These are phyloP conservation scores for Deilephila porcellus DNA, from an alignment of 2,888 invertebrate genomes.

Conservation along the genomic window DNA sequence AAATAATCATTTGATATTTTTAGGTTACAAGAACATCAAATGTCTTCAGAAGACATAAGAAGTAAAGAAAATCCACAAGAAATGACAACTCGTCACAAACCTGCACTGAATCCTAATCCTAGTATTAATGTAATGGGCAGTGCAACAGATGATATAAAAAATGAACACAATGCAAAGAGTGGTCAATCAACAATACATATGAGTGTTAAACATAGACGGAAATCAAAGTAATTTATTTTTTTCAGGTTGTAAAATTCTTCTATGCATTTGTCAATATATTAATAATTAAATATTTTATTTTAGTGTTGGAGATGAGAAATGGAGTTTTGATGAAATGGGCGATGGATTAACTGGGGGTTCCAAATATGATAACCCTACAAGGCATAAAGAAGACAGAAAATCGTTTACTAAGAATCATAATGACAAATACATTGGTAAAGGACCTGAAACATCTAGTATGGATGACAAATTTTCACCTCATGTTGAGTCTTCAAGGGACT, in stretches of 20 bases:
- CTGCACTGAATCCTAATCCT: conserved; percentile 37
- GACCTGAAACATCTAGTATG: conserved; percentile 47
- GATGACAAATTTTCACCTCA: conserved; percentile 49
- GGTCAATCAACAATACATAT: conserved; percentile 27
- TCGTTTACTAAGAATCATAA: conserved; percentile 41
- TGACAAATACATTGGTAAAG: conserved; percentile 46
- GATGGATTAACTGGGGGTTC: conserved; percentile 40
- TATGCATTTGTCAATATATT: background rate
- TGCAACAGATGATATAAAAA: conserved; percentile 46
- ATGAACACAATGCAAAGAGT: conserved; percentile 29
- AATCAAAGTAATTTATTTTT: conserved; percentile 49
- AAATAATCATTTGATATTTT: too few relatives aligned
- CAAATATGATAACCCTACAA: conserved; percentile 37
- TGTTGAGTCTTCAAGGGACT: conserved; percentile 44
- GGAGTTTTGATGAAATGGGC: conserved; percentile 65
- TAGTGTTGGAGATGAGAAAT: conserved; percentile 37
- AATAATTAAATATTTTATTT: background rate
- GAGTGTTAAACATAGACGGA: conserved; percentile 59
- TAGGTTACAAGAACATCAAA: background rate
- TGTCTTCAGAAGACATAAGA: background rate
- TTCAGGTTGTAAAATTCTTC: background rate
- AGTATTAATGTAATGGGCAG: conserved; percentile 37
- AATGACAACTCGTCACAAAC: conserved; percentile 32
- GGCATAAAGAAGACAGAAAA: conserved; percentile 41
- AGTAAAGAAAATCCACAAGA: conserved; percentile 33